Evolutionary conservation across 2,113 vertebrate genomes (phyloP).

Genomic region (Scartelaos histophorus): DNA sequence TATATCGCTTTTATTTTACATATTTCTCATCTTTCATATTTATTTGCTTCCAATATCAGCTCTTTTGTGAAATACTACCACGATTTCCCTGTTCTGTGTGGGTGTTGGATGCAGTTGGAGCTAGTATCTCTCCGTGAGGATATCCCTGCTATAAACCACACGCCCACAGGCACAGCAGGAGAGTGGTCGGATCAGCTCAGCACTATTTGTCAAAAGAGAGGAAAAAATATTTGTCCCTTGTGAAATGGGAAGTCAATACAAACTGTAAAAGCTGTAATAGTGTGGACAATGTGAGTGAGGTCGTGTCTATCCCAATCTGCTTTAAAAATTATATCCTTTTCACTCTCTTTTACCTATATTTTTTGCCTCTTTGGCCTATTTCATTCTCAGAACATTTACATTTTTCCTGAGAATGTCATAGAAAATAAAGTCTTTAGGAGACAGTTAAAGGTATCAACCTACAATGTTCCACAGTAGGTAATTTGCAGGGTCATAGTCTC

Average conservation of each 20-base stretch:
- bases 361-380: no score
- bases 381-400: no score
- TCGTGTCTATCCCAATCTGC: not conserved
- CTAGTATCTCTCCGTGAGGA: not conserved
- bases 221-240: conserved; percentile 1
- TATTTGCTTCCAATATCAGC: not conserved
- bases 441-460: not conserved
- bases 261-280: not conserved
- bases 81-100: conserved; percentile 9
- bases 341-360: no score
- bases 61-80: not conserved
- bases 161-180: conserved; percentile 14
- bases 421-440: not conserved
- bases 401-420: no score
- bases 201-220: not conserved
- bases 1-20: not conserved
- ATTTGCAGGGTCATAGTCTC: no score
- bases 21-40: not conserved
- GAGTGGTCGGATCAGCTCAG: not conserved
- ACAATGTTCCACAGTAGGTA: no score
- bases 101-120: conserved; percentile 3
- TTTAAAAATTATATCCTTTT: not conserved
- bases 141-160: conserved; percentile 6
- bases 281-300: not conserved
- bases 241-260: conserved; percentile 5